phyloP scores from a whole-genome alignment of 2,888 invertebrate species.

The Pammene aurita region DNA sequence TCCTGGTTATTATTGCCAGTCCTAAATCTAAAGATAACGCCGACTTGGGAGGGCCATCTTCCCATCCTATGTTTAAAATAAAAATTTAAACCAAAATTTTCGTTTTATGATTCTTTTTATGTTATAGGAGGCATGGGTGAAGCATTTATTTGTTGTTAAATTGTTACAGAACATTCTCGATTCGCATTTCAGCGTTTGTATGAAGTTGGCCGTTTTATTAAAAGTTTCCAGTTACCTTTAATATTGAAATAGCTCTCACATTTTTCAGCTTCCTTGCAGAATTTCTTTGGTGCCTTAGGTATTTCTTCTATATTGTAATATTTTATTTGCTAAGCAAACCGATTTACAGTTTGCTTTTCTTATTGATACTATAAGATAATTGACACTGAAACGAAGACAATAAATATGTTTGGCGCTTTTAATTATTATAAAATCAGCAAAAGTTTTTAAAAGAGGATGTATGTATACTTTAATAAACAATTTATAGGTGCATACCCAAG shows the following conservation, averaged over 20 bases:
- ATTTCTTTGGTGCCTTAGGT: slow-evolving; percentile 45
- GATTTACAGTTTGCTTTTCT: background rate
- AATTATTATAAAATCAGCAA: no score
- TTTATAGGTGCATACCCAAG: no score
- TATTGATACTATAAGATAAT: no score
- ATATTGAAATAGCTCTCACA: slow-evolving; percentile 54
- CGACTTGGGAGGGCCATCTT: slow-evolving; percentile 78
- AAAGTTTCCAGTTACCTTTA: slow-evolving; percentile 57
- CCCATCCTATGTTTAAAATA: slow-evolving; percentile 83
- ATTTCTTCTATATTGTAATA: background rate
- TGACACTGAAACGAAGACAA: no score
- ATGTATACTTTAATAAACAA: no score
- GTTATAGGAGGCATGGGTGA: slow-evolving; percentile 58
- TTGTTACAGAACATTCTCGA: slow-evolving; percentile 65
- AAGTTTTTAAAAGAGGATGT: no score
- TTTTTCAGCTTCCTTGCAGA: slow-evolving; percentile 45
- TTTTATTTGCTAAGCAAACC: background rate
- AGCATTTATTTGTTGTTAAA: slow-evolving; percentile 74
- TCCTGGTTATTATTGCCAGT: slow-evolving; percentile 63
- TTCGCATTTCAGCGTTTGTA: slow-evolving; percentile 55
- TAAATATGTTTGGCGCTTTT: no score
- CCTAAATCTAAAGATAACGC: slow-evolving; percentile 77
- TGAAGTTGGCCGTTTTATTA: slow-evolving; percentile 53
- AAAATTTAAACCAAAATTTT: slow-evolving; percentile 77
- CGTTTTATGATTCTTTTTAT: slow-evolving; percentile 73